Percentiles rank a stretch among this genome's conserved stretches.
Conservation (phyloP, 2,888 invertebrate genomes). For the Morpho helenor region DNA sequence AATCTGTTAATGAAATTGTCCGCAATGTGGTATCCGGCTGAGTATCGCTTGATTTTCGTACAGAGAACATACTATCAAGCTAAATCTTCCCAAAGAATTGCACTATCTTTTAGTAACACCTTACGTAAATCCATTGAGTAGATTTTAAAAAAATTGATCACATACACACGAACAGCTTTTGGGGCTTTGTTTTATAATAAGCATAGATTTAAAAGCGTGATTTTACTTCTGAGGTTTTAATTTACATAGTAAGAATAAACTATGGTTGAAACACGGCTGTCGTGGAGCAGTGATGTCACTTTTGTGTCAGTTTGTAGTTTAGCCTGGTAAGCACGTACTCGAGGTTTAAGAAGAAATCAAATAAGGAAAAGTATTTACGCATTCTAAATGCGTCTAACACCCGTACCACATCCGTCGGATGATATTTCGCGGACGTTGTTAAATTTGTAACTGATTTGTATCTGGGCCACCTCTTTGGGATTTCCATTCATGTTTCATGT, state of each 20-base stretch:
- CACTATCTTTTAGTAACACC: no score
- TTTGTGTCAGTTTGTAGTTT: conserved; percentile 27
- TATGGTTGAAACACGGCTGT: conserved; percentile 29
- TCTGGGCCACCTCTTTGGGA: conserved; percentile 6
- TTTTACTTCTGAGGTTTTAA: neutral
- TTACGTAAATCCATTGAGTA: no score
- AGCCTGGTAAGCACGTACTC: conserved; percentile 32
- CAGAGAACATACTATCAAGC: no score
- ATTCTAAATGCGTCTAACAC: conserved; percentile 28
- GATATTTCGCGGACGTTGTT: conserved; percentile 19
- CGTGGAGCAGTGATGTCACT: conserved; percentile 37
- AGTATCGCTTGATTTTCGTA: no score
- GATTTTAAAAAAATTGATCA: no score
- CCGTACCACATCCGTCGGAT: conserved; percentile 23
- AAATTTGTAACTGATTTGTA: conserved; percentile 14
- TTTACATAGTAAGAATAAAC: conserved; percentile 14
- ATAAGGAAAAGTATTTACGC: conserved; percentile 31
- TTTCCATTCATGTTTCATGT: conserved; percentile 8
- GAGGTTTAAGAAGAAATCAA: conserved; percentile 30
- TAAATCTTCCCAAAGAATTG: no score
- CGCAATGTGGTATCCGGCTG: no score
- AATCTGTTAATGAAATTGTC: no score
- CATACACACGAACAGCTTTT: no score
- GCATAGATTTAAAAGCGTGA: no score
- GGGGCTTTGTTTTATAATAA: no score